Conservation (phyloP, 2,888 invertebrate species). For the Acronicta alni region DNA sequence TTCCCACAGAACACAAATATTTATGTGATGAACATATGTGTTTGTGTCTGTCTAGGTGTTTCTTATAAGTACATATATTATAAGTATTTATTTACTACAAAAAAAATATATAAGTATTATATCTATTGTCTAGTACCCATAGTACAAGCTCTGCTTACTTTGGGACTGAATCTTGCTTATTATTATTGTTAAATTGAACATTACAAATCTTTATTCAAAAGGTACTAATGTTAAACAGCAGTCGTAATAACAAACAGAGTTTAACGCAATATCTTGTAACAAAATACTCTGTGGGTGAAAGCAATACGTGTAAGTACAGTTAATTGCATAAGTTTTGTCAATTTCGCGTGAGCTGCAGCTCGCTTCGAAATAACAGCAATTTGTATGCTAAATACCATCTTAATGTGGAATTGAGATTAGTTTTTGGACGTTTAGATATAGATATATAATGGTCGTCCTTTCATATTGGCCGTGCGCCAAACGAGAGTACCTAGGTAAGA, state of each 20-base stretch:
- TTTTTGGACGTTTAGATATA: slow-evolving; percentile 21
- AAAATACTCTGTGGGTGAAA: slow-evolving; percentile 42
- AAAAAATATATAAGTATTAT: no score
- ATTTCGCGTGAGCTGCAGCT: slow-evolving; percentile 9
- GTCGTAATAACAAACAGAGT: slow-evolving; percentile 18
- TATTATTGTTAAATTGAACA: no score
- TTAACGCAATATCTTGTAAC: slow-evolving; percentile 35
- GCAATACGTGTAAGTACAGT: slow-evolving; percentile 19
- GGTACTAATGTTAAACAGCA: slow-evolving; percentile 17
- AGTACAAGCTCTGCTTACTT: no score
- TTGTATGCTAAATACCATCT: slow-evolving; percentile 33
- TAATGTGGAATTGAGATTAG: slow-evolving; percentile 14
- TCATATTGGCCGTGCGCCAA: slow-evolving; percentile 6
- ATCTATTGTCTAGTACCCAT: no score
- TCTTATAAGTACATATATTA: no score
- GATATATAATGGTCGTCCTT: slow-evolving; percentile 23
- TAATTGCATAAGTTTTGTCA: slow-evolving; percentile 50
- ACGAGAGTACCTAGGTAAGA: slow-evolving; percentile 13
- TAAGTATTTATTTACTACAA: no score
- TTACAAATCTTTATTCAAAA: background rate
- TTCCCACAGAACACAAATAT: no score
- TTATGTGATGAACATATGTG: no score
- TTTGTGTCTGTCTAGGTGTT: no score
- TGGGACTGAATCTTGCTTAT: no score
- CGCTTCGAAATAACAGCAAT: slow-evolving; percentile 26